These are phyloP conservation scores for Toxotes jaculatrix DNA, from an alignment of 2,113 vertebrate species.

Conservation along the genomic window DNA sequence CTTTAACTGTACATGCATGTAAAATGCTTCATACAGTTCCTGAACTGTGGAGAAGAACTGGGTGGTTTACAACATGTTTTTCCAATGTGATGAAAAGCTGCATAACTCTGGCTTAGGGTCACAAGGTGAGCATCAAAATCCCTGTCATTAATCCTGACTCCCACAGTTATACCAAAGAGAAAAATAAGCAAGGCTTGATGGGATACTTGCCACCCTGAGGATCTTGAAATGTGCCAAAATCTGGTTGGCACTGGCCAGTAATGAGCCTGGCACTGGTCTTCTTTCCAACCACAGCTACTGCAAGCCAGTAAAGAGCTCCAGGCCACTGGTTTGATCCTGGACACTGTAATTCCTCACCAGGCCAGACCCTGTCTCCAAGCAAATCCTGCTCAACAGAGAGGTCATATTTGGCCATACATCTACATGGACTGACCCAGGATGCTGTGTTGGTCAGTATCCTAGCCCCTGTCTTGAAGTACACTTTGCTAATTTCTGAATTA, in stretches of 20 bases:
- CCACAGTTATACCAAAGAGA: conserved; percentile 25
- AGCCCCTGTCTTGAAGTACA: neutral
- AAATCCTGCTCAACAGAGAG: conserved; percentile 23
- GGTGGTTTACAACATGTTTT: conserved; percentile 38
- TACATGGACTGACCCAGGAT: neutral
- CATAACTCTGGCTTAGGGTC: conserved; percentile 24
- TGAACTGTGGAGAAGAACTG: conserved; percentile 31
- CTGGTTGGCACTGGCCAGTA: conserved; percentile 52
- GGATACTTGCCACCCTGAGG: conserved; percentile 49
- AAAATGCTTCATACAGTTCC: conserved; percentile 38
- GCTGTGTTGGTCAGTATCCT: neutral
- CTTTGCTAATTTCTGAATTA: neutral
- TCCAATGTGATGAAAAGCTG: conserved; percentile 25
- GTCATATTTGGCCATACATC: conserved; percentile 20
- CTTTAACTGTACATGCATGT: conserved; percentile 55
- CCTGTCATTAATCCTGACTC: conserved; percentile 39
- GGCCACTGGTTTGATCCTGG: conserved; percentile 49
- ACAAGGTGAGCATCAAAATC: conserved; percentile 40
- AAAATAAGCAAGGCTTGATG: conserved; percentile 54
- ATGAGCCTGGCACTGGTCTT: conserved; percentile 53
- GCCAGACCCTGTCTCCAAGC: conserved; percentile 14
- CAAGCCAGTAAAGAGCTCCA: conserved; percentile 47
- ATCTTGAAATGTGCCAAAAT: conserved; percentile 37
- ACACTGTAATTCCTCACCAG: conserved; percentile 30
- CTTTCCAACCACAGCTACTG: conserved; percentile 72